A percentile compares a stretch with the other conserved stretches of the same genome.
phyloP scores from a whole-genome alignment of 2,888 invertebrate genomes.

The Scaptomyza tumidula region DNA sequence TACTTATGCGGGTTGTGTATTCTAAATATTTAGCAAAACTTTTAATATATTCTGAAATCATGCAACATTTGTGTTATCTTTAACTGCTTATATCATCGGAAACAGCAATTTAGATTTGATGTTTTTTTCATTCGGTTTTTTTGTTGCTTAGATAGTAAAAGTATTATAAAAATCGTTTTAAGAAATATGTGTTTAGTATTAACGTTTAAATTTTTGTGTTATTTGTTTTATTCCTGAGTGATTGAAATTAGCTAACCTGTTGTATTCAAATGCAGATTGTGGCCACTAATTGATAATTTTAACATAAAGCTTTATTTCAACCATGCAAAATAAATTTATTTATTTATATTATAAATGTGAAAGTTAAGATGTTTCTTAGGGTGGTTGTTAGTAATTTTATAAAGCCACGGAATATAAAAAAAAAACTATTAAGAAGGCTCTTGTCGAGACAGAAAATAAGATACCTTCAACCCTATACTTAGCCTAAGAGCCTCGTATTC shows the following conservation, averaged over 20 bases:
- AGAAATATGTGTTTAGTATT: too few species aligned
- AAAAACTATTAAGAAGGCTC: too few species aligned
- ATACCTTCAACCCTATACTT: too few species aligned
- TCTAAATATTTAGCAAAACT: slow-evolving; percentile 4
- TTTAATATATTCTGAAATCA: slow-evolving; percentile 11
- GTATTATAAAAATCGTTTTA: background rate
- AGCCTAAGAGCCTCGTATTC: too few species aligned
- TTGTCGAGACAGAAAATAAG: too few species aligned
- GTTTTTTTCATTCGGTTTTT: background rate
- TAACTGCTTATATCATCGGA: slow-evolving; percentile 20
- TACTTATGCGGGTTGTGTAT: slow-evolving; percentile 6
- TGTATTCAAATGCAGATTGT: background rate
- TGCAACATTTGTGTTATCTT: slow-evolving; percentile 7
- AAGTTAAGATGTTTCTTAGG: too few species aligned
- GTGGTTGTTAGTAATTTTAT: too few species aligned
- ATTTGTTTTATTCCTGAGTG: background rate
- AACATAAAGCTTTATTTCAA: too few species aligned
- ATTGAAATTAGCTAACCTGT: slow-evolving; percentile 4
- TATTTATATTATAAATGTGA: too few species aligned
- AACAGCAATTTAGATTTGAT: slow-evolving; percentile 1
- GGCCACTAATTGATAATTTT: too few species aligned
- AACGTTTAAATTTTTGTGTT: background rate
- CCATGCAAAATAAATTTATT: too few species aligned
- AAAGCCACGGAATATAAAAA: too few species aligned
- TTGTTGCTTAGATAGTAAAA: slow-evolving; percentile 13